Conservation (phyloP, 2,797 vertebrate species). For the Novumbra hubbsi region DNA sequence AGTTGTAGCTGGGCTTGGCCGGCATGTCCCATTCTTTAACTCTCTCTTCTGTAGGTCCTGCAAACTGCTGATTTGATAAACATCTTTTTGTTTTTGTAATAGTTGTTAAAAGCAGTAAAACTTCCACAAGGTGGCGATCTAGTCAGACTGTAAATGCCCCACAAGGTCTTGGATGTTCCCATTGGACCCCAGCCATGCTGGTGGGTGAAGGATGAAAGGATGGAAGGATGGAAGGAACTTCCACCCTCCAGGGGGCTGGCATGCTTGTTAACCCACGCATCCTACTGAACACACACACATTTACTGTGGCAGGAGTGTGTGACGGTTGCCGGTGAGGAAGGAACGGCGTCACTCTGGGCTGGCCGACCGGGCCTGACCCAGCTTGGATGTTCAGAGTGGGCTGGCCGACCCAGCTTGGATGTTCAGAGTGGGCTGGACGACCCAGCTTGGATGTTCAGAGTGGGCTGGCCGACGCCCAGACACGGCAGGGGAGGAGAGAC, state of each 20-base stretch:
- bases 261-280: slow-evolving; percentile 50
- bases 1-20: too few species aligned
- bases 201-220: slow-evolving; percentile 60
- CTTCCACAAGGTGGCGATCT: too few species aligned
- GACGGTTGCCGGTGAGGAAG: slow-evolving; percentile 7
- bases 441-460: slow-evolving; percentile 32
- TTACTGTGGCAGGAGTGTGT: slow-evolving; percentile 36
- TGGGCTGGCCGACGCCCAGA: slow-evolving; percentile 56
- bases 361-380: slow-evolving; percentile 52
- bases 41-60: too few species aligned
- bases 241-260: slow-evolving; percentile 50
- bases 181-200: slow-evolving; percentile 56
- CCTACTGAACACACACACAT: slow-evolving; percentile 45
- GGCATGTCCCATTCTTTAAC: too few species aligned
- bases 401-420: slow-evolving; percentile 54
- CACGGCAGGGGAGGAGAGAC: slow-evolving; percentile 48
- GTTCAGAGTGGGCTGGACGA: too few species aligned
- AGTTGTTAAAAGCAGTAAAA: too few species aligned
- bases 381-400: slow-evolving; percentile 32
- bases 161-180: neutral
- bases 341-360: slow-evolving; percentile 26
- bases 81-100: too few species aligned
- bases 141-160: neutral
- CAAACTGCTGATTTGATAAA: too few species aligned
- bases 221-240: slow-evolving; percentile 46